phyloP scores from a whole-genome alignment of 1,140 invertebrate genomes.

The Bombus balteatus region DNA sequence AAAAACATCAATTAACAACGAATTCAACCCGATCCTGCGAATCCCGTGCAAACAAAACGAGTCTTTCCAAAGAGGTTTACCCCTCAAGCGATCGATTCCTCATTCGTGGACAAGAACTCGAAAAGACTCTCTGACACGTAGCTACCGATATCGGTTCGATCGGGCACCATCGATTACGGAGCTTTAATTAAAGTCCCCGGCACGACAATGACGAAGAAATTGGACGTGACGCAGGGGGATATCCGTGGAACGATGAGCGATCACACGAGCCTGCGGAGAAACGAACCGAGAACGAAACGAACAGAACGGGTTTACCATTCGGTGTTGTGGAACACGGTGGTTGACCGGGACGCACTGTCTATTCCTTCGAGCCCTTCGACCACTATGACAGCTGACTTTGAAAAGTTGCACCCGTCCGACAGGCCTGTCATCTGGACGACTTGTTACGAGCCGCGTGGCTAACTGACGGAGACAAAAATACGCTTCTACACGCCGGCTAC shows the following conservation, averaged over 20 bases:
- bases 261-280: constrained; percentile 14
- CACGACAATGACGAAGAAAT: constrained; percentile 44
- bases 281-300: background rate
- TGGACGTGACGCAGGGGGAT: constrained; percentile 11
- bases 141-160: constrained; percentile 17
- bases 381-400: constrained; percentile 72
- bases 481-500: constrained; percentile 60
- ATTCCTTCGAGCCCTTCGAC: constrained; percentile 59
- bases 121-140: background rate
- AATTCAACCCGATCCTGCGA: background rate
- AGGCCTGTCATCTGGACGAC: constrained; percentile 69
- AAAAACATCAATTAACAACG: background rate
- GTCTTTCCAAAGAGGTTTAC: background rate
- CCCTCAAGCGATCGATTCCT: background rate
- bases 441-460: constrained; percentile 60
- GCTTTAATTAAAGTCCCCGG: constrained; percentile 58
- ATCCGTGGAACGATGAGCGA: constrained; percentile 49
- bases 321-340: constrained; percentile 51
- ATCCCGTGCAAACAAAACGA: constrained; percentile 11
- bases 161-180: constrained; percentile 39
- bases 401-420: constrained; percentile 77
- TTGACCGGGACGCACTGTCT: constrained; percentile 43
- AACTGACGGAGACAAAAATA: constrained; percentile 69
- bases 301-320: background rate
- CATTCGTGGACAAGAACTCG: background rate